These are phyloP conservation scores for Pteronotus mesoamericanus DNA, from an alignment of 2,797 vertebrate genomes.

Conservation along the genomic window DNA sequence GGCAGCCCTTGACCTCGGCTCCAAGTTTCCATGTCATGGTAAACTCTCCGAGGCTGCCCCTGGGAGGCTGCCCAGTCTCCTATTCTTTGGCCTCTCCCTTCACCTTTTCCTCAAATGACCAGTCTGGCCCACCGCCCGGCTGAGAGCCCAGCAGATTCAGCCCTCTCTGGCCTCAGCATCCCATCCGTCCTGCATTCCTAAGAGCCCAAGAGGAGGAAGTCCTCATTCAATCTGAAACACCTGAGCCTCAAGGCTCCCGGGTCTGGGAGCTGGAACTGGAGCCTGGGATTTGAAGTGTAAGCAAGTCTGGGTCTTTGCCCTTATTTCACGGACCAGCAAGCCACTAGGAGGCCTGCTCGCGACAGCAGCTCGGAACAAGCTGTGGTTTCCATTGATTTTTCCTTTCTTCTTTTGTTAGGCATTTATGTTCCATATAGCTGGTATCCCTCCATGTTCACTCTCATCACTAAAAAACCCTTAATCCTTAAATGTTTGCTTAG, in stretches of 20 bases:
- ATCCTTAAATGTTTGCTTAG: constrained; percentile 48
- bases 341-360: neutral
- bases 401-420: neutral
- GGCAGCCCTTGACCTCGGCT: neutral
- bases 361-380: neutral
- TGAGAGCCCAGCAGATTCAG: accelerated
- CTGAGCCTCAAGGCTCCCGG: neutral
- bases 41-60: neutral
- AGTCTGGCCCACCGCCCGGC: neutral
- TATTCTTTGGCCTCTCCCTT: neutral
- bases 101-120: too few species aligned
- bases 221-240: neutral
- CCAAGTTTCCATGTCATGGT: neutral
- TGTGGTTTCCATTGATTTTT: neutral
- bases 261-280: neutral
- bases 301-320: neutral
- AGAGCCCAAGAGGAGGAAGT: neutral
- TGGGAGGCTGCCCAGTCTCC: accelerated
- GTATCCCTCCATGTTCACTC: constrained; percentile 12
- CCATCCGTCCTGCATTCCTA: neutral
- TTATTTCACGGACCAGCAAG: neutral
- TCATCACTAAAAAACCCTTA: constrained; percentile 9
- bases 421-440: neutral
- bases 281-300: neutral
- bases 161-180: neutral